Percentiles rank a stretch among this genome's conserved stretches.
phyloP scores from a whole-genome alignment of 1,140 invertebrate species.

The Pseudoatta argentina region DNA sequence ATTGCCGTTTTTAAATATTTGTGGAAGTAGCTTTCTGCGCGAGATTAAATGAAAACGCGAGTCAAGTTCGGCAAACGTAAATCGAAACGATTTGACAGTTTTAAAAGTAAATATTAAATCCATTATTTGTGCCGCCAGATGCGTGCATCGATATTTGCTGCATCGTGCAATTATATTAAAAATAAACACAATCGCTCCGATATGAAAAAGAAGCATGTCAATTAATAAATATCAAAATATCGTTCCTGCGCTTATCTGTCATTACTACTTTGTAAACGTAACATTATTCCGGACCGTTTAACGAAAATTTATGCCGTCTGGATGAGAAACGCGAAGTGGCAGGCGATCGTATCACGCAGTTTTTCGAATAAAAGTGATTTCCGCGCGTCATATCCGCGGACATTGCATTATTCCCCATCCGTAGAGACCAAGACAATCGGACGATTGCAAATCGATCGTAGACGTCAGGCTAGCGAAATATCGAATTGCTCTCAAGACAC shows the following conservation, averaged over 20 bases:
- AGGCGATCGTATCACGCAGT: conserved; percentile 3
- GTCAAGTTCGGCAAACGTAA: conserved; percentile 17
- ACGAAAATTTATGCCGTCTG: conserved; percentile 21
- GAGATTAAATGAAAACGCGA: conserved; percentile 52
- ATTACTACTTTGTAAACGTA: conserved; percentile 14
- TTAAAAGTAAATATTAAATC: conserved; percentile 59
- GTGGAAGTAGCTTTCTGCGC: conserved; percentile 24
- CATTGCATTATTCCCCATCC: conserved; percentile 64
- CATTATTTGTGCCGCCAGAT: conserved; percentile 14
- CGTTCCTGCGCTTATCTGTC: conserved; percentile 13
- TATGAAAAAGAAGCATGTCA: conserved; percentile 28
- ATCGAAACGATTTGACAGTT: conserved; percentile 38
- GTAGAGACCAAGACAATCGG: conserved; percentile 7
- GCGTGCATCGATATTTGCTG: conserved; percentile 13
- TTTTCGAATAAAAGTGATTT: conserved; percentile 63
- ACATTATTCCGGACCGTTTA: conserved; percentile 1
- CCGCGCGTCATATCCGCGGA: conserved; percentile 37
- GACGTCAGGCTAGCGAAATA: conserved; percentile 24
- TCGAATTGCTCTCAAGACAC: conserved; percentile 62
- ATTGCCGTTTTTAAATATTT: conserved; percentile 55
- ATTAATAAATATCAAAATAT: conserved; percentile 49
- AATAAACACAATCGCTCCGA: background rate
- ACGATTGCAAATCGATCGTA: conserved; percentile 56
- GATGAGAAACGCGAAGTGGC: background rate
- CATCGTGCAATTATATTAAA: conserved; percentile 17